Percentiles rank a stretch among this genome's conserved stretches.
Evolutionary conservation across 2,888 invertebrate species (phyloP).

Genomic region (Zonitis immaculata): DNA sequence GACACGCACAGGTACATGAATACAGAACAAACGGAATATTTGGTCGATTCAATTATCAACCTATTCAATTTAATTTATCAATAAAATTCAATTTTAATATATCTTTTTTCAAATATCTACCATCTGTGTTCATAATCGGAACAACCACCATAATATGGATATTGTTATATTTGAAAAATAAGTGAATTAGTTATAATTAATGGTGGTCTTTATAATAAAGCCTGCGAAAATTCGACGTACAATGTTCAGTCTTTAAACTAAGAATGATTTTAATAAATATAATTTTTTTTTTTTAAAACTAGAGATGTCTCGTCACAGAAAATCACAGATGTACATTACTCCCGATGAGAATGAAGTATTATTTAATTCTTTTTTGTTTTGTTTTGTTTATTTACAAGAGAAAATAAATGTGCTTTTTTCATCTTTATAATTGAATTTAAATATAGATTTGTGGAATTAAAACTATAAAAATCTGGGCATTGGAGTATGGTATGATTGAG

Average conservation of each 20-base stretch:
- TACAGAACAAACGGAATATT: constrained; percentile 31
- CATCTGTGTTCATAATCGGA: neutral
- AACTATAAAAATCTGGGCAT: constrained; percentile 40
- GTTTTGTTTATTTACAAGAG: constrained; percentile 7
- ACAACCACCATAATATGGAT: neutral
- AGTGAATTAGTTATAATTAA: neutral
- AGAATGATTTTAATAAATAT: constrained; percentile 22
- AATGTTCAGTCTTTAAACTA: constrained; percentile 15
- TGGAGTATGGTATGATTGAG: constrained; percentile 35
- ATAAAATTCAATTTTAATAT: neutral
- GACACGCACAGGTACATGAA: constrained; percentile 42
- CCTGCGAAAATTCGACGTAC: neutral
- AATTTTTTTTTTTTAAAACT: constrained; percentile 23
- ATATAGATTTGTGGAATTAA: constrained; percentile 30
- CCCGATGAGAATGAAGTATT: constrained; percentile 23
- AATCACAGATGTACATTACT: constrained; percentile 40
- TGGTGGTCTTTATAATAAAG: neutral
- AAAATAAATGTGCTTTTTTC: constrained; percentile 2
- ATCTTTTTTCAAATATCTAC: neutral
- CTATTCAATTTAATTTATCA: neutral
- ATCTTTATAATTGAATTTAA: constrained; percentile 11
- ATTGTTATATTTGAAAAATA: neutral
- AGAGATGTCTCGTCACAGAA: constrained; percentile 36
- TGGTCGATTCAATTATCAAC: constrained; percentile 14
- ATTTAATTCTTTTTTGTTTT: neutral